phyloP scores from a whole-genome alignment of 2,113 vertebrate genomes.

The Scalopus aquaticus region DNA sequence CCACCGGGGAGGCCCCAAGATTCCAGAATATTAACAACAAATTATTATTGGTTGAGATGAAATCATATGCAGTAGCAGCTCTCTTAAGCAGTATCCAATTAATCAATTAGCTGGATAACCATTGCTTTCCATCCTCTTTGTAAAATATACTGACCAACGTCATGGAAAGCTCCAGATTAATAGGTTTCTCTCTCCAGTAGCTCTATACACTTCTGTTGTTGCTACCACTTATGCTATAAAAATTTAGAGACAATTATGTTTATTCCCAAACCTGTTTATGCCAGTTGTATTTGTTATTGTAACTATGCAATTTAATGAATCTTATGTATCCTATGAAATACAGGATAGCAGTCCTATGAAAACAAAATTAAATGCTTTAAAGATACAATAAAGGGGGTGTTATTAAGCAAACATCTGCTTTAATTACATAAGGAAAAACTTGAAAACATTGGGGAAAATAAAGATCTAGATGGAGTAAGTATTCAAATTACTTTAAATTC shows the following conservation, averaged over 20 bases:
- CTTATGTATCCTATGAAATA: neutral
- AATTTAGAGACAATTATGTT: neutral
- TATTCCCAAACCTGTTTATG: constrained; percentile 30
- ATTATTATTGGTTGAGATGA: neutral
- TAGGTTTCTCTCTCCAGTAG: neutral
- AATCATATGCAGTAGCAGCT: neutral
- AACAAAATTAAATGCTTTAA: constrained; percentile 48
- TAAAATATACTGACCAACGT: neutral
- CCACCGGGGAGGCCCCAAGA: too few species aligned
- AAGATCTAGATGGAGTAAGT: neutral
- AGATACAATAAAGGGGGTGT: neutral
- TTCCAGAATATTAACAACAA: neutral
- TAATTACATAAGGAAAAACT: constrained; percentile 10
- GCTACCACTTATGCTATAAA: neutral
- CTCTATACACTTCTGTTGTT: neutral
- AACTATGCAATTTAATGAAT: constrained; percentile 27
- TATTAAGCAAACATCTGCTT: neutral
- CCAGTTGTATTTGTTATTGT: constrained; percentile 15
- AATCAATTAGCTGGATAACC: neutral
- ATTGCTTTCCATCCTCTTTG: neutral
- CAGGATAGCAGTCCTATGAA: neutral
- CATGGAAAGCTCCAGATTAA: neutral
- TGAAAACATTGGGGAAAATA: neutral
- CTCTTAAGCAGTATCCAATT: neutral
- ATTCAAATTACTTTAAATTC: neutral